phyloP scores from a whole-genome alignment of 2,888 invertebrate species.

The Carabus problematicus region DNA sequence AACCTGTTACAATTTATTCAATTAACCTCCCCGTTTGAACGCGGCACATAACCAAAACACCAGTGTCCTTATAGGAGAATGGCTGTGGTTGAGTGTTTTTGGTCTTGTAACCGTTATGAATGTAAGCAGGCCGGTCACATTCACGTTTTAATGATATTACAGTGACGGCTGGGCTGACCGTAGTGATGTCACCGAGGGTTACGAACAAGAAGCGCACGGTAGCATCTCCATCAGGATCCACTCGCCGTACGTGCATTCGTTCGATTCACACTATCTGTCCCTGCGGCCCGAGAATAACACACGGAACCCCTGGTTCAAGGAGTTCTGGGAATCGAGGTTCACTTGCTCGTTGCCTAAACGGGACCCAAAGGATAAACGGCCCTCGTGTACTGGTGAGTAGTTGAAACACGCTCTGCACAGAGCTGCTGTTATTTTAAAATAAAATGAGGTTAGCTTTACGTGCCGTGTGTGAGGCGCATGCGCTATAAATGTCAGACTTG shows the following conservation, averaged over 20 bases:
- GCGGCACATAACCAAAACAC: too few relatives aligned
- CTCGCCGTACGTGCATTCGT: constrained; percentile 70
- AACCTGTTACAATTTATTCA: too few relatives aligned
- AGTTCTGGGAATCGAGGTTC: constrained; percentile 80
- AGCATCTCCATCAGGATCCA: constrained; percentile 78
- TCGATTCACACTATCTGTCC: constrained; percentile 73
- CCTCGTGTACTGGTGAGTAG: constrained; percentile 31
- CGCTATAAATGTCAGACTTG: too few relatives aligned
- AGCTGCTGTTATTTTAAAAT: constrained; percentile 10
- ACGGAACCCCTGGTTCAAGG: constrained; percentile 77
- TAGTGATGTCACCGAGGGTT: constrained; percentile 73
- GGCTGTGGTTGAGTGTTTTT: too few relatives aligned
- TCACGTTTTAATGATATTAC: constrained; percentile 46
- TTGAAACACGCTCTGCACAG: neutral
- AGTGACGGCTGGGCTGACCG: constrained; percentile 83
- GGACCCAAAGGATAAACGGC: neutral
- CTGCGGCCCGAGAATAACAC: constrained; percentile 69
- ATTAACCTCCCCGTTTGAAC: too few relatives aligned
- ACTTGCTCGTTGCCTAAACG: constrained; percentile 61
- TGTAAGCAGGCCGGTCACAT: too few relatives aligned
- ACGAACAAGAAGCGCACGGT: constrained; percentile 71
- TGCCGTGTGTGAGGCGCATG: too few relatives aligned
- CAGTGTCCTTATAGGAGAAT: too few relatives aligned
- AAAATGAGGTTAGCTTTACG: neutral
- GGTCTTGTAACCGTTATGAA: too few relatives aligned